phyloP scores from a whole-genome alignment of 2,797 vertebrate genomes.

The Cygnus olor region DNA sequence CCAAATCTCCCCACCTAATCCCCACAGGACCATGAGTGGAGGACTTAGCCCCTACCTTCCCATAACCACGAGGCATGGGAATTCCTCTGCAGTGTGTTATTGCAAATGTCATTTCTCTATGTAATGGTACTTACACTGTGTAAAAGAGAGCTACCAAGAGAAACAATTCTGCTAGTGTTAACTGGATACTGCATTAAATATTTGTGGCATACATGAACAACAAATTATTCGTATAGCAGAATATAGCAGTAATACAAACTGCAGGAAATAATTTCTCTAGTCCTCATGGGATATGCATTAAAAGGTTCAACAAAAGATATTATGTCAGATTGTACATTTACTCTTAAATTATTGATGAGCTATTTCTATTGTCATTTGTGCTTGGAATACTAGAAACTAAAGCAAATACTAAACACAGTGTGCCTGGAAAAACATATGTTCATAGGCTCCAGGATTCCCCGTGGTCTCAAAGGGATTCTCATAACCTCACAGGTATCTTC shows the following conservation, averaged over 20 bases:
- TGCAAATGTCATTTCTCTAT: not conserved
- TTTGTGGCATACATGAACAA: not conserved
- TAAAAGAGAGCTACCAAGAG: not conserved
- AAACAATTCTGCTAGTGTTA: not conserved
- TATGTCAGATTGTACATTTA: not conserved
- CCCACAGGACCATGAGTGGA: not conserved
- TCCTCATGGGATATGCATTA: not conserved
- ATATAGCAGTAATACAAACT: not conserved
- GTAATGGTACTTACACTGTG: not conserved
- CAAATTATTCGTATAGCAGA: not conserved
- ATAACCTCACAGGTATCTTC: slow-evolving; percentile 36
- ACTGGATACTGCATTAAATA: not conserved
- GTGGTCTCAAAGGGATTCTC: not conserved
- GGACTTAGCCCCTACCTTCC: not conserved
- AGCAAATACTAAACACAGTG: not conserved
- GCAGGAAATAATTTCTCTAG: not conserved
- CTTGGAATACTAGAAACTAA: slow-evolving; percentile 5
- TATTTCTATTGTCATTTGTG: not conserved
- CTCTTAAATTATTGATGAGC: slow-evolving; percentile 25
- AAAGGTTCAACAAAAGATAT: not conserved
- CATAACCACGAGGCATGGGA: not conserved
- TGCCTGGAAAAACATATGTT: not conserved
- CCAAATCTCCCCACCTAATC: not conserved
- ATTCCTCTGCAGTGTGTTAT: not conserved
- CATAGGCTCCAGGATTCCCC: not conserved